Percentiles rank a stretch among this genome's conserved stretches.
Conservation (phyloP, 2,888 invertebrate genomes). For the Craniophora ligustri region DNA sequence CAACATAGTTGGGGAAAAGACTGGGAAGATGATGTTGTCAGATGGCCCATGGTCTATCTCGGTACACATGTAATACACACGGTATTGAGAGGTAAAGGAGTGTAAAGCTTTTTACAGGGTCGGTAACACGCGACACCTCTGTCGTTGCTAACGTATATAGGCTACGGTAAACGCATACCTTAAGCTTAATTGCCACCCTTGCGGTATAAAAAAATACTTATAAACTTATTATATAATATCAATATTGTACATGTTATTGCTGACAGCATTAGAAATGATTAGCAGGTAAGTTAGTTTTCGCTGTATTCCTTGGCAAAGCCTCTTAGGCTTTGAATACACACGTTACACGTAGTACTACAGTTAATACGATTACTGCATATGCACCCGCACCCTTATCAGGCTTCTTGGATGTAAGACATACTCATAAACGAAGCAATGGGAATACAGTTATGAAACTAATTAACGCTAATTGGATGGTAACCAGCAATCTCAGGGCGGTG, state of each 20-base stretch:
- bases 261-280: neutral
- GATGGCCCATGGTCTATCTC: too few species aligned
- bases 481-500: too few species aligned
- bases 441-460: slow-evolving; percentile 12
- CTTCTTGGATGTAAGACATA: slow-evolving; percentile 44
- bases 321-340: slow-evolving; percentile 36
- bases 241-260: neutral
- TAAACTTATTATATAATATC: neutral
- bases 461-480: slow-evolving; percentile 29
- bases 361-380: slow-evolving; percentile 64
- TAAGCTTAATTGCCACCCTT: too few species aligned
- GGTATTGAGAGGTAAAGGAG: too few species aligned
- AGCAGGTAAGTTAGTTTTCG: neutral
- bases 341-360: slow-evolving; percentile 18
- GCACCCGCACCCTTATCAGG: slow-evolving; percentile 47
- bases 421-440: slow-evolving; percentile 6
- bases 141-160: too few species aligned
- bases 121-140: too few species aligned
- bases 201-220: too few species aligned
- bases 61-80: too few species aligned
- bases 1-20: too few species aligned
- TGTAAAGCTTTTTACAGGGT: too few species aligned
- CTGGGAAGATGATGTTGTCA: too few species aligned
- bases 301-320: slow-evolving; percentile 14
- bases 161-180: too few species aligned